A percentile compares a stretch with the other conserved stretches of the same genome.
Conservation (phyloP, 2,113 vertebrate species). For the Thomomys bottae region DNA sequence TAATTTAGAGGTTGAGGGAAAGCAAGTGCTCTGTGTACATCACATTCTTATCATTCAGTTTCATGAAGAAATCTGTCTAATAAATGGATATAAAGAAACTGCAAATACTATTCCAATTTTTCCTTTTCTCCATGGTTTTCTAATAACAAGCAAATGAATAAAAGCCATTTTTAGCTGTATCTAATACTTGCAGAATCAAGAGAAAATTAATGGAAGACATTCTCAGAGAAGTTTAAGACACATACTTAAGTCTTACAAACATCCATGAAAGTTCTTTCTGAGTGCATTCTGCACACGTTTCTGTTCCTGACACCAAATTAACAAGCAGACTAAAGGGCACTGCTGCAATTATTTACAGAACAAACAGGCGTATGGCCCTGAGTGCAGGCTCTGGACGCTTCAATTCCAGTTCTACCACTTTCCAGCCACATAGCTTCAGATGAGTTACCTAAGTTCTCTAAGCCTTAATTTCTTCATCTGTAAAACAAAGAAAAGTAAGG, state of each 20-base stretch:
- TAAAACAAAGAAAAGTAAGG: constrained; percentile 7
- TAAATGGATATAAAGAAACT: background rate
- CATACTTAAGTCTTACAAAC: background rate
- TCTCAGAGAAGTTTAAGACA: constrained; percentile 35
- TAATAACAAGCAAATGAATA: constrained; percentile 46
- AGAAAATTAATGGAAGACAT: constrained; percentile 29
- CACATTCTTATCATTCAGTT: background rate
- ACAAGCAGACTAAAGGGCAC: background rate
- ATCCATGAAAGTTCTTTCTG: background rate
- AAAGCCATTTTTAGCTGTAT: constrained; percentile 40
- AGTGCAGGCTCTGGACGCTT: background rate
- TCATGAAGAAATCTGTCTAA: background rate
- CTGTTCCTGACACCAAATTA: background rate
- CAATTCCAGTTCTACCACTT: constrained; percentile 20
- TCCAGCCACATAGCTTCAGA: background rate
- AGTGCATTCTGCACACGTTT: background rate
- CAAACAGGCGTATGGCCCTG: constrained; percentile 15
- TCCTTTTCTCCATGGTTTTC: constrained; percentile 48
- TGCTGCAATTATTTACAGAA: constrained; percentile 56
- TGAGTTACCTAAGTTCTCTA: background rate
- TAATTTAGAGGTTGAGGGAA: constrained; percentile 20
- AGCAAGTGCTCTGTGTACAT: background rate
- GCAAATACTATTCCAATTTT: background rate
- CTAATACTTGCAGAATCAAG: constrained; percentile 23
- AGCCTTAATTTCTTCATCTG: constrained; percentile 4